Evolutionary conservation across 2,888 invertebrate species (phyloP).

Genomic region (Dione juno): DNA sequence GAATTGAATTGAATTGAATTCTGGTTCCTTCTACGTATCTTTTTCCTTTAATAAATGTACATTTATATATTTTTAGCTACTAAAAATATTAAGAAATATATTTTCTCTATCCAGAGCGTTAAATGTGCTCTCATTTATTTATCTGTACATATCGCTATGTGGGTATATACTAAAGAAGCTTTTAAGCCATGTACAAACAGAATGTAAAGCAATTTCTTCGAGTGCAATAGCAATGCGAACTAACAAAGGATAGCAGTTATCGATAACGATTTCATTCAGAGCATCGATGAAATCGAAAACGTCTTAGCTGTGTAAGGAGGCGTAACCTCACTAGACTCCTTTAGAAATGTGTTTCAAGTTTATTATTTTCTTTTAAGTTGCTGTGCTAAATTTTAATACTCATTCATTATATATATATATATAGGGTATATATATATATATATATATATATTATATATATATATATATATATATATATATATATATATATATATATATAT

Average conservation of each 20-base stretch:
- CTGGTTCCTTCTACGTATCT: no score
- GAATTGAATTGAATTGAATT: no score
- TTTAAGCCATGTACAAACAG: slow-evolving; percentile 41
- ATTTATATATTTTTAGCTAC: no score
- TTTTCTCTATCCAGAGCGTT: neutral
- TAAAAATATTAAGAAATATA: no score
- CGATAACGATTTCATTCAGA: slow-evolving; percentile 18
- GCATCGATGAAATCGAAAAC: slow-evolving; percentile 17
- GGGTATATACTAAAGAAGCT: slow-evolving; percentile 21
- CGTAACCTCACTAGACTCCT: slow-evolving; percentile 52
- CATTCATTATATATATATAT: no score
- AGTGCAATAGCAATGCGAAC: slow-evolving; percentile 52
- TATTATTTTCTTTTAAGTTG: slow-evolving; percentile 53
- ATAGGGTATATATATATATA: no score
- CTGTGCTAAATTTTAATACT: slow-evolving; percentile 3
- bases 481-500: no score
- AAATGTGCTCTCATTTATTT: neutral
- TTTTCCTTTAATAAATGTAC: no score
- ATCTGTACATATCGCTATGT: neutral
- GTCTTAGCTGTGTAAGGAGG: slow-evolving; percentile 41
- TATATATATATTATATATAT: no score
- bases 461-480: no score
- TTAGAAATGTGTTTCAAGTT: slow-evolving; percentile 69
- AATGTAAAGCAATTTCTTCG: slow-evolving; percentile 53
- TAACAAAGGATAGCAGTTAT: slow-evolving; percentile 52